Evolutionary conservation across 2,113 vertebrate genomes (phyloP), one percentile per base, ranked within the genome.

Genomic region (Bucco capensis): DNA sequence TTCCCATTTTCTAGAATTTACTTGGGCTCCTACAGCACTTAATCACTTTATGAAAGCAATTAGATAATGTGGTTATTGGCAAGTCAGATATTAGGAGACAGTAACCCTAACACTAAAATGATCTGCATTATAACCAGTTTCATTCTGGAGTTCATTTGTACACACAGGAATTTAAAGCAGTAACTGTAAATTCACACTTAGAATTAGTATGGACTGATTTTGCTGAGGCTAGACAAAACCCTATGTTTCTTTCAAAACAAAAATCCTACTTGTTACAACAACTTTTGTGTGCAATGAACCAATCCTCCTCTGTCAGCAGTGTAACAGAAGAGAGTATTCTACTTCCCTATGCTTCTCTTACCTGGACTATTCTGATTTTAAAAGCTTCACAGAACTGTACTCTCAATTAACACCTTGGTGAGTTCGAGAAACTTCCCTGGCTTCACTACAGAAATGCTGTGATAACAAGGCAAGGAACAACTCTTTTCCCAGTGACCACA

Each of bases 1-100:
- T 2, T 53, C 15, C 21, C 37, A 23, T 72, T 72, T 90, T 93
- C 44, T 90, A 66, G 90, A 82, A 84, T 10, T 78, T 49, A 79
- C 35, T 89, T 61, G 23, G 40, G 24, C 5, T 74, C 35, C 62
- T 46, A 62, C 6, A 9, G 56, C 35, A 80, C 28, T 88, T 54
- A 49, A 82, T 70, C 67, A 38, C n/a, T 77, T 88, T 35, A 47
- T 24, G 64, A 67, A 88, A 92, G 51, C 51, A 66, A 74, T 83
- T 86, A n/a, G 35, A 71, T 65, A 3, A 93, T 81, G 38, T 35
- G 19, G 38, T 64, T 88, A 64, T 42, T 4, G 1, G 42, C 64
- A 83, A 88, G 47, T 71, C 54, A 66, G 25, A 57, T 24, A 86
- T 14, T 24, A 80, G 67, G 31, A 65, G 62, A 85, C 0, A 0